Base-by-base conservation (phyloP, 2,888 invertebrate genomes). In the Bugula neritina region DNA sequence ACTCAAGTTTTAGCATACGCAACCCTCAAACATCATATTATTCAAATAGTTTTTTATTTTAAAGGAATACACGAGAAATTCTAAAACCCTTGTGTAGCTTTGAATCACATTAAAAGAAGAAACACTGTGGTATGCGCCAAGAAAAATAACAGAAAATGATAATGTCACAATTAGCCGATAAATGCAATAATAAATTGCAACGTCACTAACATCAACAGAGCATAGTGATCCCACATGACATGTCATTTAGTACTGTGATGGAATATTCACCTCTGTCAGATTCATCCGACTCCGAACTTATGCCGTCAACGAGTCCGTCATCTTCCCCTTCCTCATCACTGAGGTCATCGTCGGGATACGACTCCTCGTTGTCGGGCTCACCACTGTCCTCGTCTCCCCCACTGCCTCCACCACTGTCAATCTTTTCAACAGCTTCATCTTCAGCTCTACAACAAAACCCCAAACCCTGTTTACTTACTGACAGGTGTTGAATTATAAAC, bases 371-470 rank as follows among this genome's bases (percentile, higher is more conserved):
- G 81, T 80, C 81, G 76, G 63, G 55, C 31, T 70, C 71, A 13
- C 54, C 70, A 31, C 69, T 55, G 23, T 87, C 87, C 77, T 90
- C 89, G 83, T 89, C 90, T 78, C 90, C 54, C 72, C 73, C 57
- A 35, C 72, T n/a, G 34, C 72, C 63, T 63, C 63, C 63, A 63
- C 63, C 63, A 27, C 63, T 63, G 63, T 63, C 63, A 29, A 10
- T 31, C 31, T 63, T 63, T 5, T 63, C 63, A 25, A 31, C 63
- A 13, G 31, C 27, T 13, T 31, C 63, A 25, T 63, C 63, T 31
- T 31, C 63, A 63, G 29, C 63, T 13, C 63, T 63, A 31, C 21
- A 52, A n/a, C n/a, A n/a, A n/a, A n/a, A n/a, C n/a, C n/a, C n/a
- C n/a, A n/a, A n/a, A n/a, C n/a, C n/a, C n/a, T n/a, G n/a, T n/a